Base-by-base conservation (phyloP, 2,113 vertebrate genomes). In the Pithys albifrons region DNA sequence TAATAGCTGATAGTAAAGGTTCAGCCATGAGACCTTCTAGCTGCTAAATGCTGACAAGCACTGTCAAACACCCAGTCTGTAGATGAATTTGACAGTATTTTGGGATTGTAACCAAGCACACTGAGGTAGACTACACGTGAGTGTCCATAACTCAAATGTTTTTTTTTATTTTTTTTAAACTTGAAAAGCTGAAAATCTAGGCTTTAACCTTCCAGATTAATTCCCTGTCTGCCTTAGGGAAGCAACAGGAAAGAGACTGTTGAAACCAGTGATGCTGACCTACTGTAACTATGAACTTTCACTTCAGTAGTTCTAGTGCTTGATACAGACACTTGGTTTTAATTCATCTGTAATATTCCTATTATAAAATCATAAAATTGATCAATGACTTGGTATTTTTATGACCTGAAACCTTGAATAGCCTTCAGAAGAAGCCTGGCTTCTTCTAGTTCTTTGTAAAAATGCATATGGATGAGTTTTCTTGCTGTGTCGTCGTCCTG, bases 301-400 rank as follows among this genome's bases (percentile, higher is more conserved):
- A 48, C 41, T 89, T 88, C 45, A 25, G n/a, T 65, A 83, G 43
- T 76, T 86, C 75, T 86, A 10, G 27, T 48, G 31, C 72, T 92
- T 74, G 88, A 41, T 86, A 64, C n/a, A 91, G 81, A 62, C 27
- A 31, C 55, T 91, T 83, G 85, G 82, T 57, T 93, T 93, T 81
- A 95, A 93, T 45, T 93, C 51, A 74, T 41, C 86, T 74, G 48
- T 92, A 80, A 57, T 62, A 45, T 45, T 91, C 35, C 43, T 24
- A 19, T n/a, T 95, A 59, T 74, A 84, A 91, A 94, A 93, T 74
- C 16, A 25, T 91, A 74, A 71, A 67, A 25, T 22, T 81, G 39
- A 84, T 84, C 35, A 61, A 41, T 75, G 57, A 51, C 54, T 52
- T 59, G 18, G 11, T 74, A 12, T 59, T 74, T 84, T 88, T 91